Evolutionary conservation across 2,888 invertebrate genomes (phyloP).

Genomic region (Argynnis bischoffii): DNA sequence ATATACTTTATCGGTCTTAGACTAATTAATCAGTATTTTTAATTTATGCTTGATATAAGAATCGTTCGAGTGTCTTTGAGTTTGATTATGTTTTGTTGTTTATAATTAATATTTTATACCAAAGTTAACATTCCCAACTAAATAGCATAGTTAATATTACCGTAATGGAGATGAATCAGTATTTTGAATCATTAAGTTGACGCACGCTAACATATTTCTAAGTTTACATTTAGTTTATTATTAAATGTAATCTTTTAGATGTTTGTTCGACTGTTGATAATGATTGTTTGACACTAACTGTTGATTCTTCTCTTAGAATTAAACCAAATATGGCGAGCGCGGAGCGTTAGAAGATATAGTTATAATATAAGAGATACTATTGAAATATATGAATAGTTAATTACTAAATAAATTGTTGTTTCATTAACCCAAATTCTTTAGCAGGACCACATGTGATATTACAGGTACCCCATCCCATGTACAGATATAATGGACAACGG

Average conservation of each 20-base stretch:
- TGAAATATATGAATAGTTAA: constrained; percentile 81
- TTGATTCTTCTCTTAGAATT: constrained; percentile 78
- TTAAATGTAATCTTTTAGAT: constrained; percentile 72
- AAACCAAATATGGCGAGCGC: constrained; percentile 80
- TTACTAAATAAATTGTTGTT: constrained; percentile 57
- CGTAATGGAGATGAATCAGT: constrained; percentile 56
- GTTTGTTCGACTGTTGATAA: constrained; percentile 73
- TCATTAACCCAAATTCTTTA: constrained; percentile 39
- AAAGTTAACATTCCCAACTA: constrained; percentile 89
- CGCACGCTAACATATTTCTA: constrained; percentile 63
- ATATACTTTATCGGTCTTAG: constrained; percentile 69
- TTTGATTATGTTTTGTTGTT: constrained; percentile 79
- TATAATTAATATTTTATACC: constrained; percentile 84
- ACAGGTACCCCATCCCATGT: background rate
- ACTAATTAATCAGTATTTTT: constrained; percentile 78
- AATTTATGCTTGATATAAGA: constrained; percentile 79
- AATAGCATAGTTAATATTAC: constrained; percentile 71
- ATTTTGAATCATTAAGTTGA: constrained; percentile 60
- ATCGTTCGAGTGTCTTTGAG: constrained; percentile 73
- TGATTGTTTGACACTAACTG: constrained; percentile 64
- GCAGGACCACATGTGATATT: background rate
- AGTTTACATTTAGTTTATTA: constrained; percentile 69
- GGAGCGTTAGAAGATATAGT: constrained; percentile 78
- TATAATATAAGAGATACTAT: constrained; percentile 79
- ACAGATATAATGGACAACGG: background rate